These are phyloP conservation scores for Sthenelais limicola DNA, from an alignment of 2,888 invertebrate genomes.

Conservation along the genomic window DNA sequence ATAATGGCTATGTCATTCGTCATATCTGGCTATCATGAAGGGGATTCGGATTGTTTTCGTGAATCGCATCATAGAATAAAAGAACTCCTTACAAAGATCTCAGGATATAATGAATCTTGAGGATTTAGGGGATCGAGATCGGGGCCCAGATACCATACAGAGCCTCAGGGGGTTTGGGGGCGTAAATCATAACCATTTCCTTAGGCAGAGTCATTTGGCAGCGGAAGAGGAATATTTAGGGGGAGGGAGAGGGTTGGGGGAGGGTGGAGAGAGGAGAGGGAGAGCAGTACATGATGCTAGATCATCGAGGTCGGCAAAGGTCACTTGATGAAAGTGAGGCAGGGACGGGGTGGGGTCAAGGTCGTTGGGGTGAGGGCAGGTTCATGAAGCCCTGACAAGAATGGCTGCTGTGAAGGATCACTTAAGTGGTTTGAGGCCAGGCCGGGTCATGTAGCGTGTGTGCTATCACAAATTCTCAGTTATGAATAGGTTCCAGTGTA, in stretches of 20 bases:
- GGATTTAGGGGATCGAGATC: no score
- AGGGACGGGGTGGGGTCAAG: conserved; percentile 1
- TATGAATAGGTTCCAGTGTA: background rate
- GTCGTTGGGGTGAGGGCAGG: conserved; percentile 11
- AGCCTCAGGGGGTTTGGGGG: no score
- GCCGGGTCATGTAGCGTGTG: conserved; percentile 8
- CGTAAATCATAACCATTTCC: no score
- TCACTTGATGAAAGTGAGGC: conserved; percentile 28
- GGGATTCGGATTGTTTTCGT: no score
- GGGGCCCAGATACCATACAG: no score
- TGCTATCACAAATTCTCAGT: conserved; percentile 2
- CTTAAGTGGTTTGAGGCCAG: conserved; percentile 16
- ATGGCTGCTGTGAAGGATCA: conserved; percentile 18
- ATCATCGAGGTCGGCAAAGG: conserved; percentile 3
- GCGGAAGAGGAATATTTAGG: background rate
- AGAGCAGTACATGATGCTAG: conserved; percentile 1
- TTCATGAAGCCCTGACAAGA: conserved; percentile 15
- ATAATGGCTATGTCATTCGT: no score
- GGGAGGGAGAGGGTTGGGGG: background rate
- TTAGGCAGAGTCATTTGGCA: background rate
- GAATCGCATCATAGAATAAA: no score
- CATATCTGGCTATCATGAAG: no score
- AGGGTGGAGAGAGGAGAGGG: background rate
- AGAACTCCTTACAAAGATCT: no score
- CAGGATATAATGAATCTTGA: no score